Evolutionary conservation across 1,140 invertebrate species (phyloP).

Genomic region (Panulirus ornatus): DNA sequence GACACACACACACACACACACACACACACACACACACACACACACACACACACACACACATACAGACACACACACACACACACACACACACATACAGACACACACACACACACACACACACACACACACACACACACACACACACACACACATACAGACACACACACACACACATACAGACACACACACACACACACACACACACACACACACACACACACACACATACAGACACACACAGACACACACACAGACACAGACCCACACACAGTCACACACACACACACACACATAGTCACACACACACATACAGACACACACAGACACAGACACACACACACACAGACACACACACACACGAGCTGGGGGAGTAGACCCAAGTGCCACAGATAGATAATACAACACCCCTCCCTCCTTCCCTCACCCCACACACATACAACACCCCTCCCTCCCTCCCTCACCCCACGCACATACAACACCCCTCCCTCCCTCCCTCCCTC

Average conservation of each 20-base stretch:
- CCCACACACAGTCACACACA: not conserved
- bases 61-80: too few species aligned
- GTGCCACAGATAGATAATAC: too few species aligned
- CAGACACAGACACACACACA: conserved; percentile 40
- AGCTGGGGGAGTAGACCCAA: too few species aligned
- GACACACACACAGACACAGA: not conserved
- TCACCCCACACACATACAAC: too few species aligned
- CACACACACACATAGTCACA: not conserved
- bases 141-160: not conserved
- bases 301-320: not conserved
- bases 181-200: not conserved
- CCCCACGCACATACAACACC: too few species aligned
- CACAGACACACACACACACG: conserved; percentile 38
- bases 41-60: too few species aligned
- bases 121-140: conserved; percentile 21
- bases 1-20: too few species aligned
- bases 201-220: conserved; percentile 1
- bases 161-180: not conserved
- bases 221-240: conserved; percentile 19
- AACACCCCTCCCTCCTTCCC: too few species aligned
- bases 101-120: conserved; percentile 6
- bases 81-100: too few species aligned
- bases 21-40: too few species aligned
- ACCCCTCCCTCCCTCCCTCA: too few species aligned
- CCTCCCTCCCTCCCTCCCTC: too few species aligned